A percentile compares a stretch with the other conserved stretches of the same genome.
phyloP scores from a whole-genome alignment of 2,888 invertebrate genomes.

The Anoplius nigerrimus region DNA sequence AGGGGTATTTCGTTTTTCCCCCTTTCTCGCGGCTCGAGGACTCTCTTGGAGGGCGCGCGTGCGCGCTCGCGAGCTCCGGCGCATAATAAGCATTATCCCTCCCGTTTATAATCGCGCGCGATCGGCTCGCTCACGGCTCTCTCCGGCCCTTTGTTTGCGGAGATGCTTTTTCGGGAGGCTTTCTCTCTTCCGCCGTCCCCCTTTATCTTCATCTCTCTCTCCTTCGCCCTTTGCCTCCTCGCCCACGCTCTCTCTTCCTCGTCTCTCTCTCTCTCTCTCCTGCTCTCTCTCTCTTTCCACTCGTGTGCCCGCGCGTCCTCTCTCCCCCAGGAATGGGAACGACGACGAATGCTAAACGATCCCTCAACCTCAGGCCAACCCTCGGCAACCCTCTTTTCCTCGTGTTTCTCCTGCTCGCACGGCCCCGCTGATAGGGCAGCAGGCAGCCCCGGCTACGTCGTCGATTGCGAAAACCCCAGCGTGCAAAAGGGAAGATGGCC shows the following conservation, averaged over 20 bases:
- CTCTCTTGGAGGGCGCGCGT: slow-evolving; percentile 38
- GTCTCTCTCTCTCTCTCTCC: slow-evolving; percentile 3
- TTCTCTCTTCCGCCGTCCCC: not conserved
- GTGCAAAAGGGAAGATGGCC: slow-evolving; percentile 59
- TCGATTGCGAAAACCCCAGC: slow-evolving; percentile 49
- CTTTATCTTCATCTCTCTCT: no score
- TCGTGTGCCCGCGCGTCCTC: not conserved
- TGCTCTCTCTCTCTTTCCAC: slow-evolving; percentile 17
- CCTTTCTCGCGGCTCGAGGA: slow-evolving; percentile 21
- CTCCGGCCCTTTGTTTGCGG: slow-evolving; percentile 62
- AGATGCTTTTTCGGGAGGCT: slow-evolving; percentile 54
- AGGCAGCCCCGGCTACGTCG: slow-evolving; percentile 36
- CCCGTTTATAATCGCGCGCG: slow-evolving; percentile 66
- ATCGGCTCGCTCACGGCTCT: slow-evolving; percentile 51
- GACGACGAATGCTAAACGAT: slow-evolving; percentile 70
- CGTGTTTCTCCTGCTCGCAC: slow-evolving; percentile 54
- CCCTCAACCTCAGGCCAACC: slow-evolving; percentile 63
- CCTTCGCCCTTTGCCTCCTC: slow-evolving; percentile 18
- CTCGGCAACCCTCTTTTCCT: slow-evolving; percentile 60
- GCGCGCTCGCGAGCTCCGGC: slow-evolving; percentile 40
- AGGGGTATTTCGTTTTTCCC: slow-evolving; percentile 39
- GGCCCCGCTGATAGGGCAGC: slow-evolving; percentile 56
- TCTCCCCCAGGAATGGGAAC: slow-evolving; percentile 53
- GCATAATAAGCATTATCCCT: slow-evolving; percentile 66
- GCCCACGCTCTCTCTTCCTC: slow-evolving; percentile 6